Evolutionary conservation across 2,797 vertebrate species (phyloP), one percentile per base, ranked within the genome.

Genomic region (Anniella stebbinsi): DNA sequence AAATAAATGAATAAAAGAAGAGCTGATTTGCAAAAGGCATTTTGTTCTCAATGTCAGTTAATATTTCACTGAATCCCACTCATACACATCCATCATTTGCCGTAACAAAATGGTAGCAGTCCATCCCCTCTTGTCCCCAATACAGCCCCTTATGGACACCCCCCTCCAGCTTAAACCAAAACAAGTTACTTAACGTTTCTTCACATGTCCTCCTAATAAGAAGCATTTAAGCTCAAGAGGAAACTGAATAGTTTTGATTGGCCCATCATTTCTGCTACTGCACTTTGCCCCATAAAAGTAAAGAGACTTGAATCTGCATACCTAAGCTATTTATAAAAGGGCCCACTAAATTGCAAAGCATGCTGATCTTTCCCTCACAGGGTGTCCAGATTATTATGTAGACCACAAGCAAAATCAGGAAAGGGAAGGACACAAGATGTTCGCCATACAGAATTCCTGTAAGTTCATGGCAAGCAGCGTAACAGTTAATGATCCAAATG

Each of bases 41-140:
- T 30, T n/a, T 66, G 38, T 81, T 41, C 82, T 63, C 75, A 60
- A 83, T 48, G 17, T 63, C 54, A 30, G 89, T 90, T 90, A 90
- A 86, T 90, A 73, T 51, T 90, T 90, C 89, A 81, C 84, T 41
- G 57, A 63, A 63, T 81, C 30, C 30, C 38, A 30, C 15, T 70
- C 41, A 30, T 4, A 60, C 6, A 60, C 17, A 54, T 73, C 21
- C 84, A 23, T 41, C 13, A 2, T 12, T 4, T 63, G 54, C 18
- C 11, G 38, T 38, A 30, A 33, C 1, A 72, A 10, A 72, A 72
- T 3, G 12, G n/a, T 72, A 80, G 17, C 60, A 63, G 60, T 60
- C 21, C 48, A 3, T 17, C 1, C n/a, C 18, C 15, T 67, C 38
- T 5, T 51, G 10, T n/a, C 21, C 38, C 33, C 25, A 80, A 78